A percentile compares a stretch with the other conserved stretches of the same genome.
Conservation (phyloP, 1,140 invertebrate species). For the Spodoptera frugiperda region DNA sequence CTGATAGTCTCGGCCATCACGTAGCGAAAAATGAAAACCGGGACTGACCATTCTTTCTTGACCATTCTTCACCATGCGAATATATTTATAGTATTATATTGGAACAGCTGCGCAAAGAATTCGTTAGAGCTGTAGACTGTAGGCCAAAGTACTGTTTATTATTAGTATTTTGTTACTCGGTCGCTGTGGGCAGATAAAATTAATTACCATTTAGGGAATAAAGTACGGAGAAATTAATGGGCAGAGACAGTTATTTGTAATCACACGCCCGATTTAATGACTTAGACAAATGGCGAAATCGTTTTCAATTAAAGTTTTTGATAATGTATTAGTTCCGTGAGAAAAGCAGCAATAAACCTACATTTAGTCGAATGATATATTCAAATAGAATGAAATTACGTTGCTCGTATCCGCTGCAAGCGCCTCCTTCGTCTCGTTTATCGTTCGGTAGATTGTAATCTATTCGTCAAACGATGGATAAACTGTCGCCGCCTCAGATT, state of each 20-base stretch:
- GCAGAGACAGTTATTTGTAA: constrained; percentile 59
- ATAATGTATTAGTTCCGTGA: constrained; percentile 85
- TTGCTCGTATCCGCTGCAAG: constrained; percentile 81
- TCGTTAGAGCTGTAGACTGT: constrained; percentile 58
- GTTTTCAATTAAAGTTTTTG: constrained; percentile 82
- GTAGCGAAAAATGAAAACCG: constrained; percentile 76
- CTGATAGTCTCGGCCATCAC: constrained; percentile 72
- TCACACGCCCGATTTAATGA: constrained; percentile 67
- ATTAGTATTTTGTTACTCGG: constrained; percentile 53
- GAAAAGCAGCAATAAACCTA: constrained; percentile 86
- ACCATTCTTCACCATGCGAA: constrained; percentile 75
- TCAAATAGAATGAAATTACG: constrained; percentile 84
- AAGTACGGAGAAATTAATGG: constrained; percentile 58
- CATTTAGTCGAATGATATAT: constrained; percentile 84
- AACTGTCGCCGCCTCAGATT: constrained; percentile 80
- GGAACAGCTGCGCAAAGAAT: constrained; percentile 65
- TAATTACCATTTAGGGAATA: constrained; percentile 59
- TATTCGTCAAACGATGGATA: constrained; percentile 82
- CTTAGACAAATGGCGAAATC: constrained; percentile 79
- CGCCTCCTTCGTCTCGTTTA: constrained; percentile 78
- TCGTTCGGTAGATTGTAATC: constrained; percentile 80
- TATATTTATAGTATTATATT: constrained; percentile 60
- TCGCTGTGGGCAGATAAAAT: constrained; percentile 1
- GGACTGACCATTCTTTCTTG: constrained; percentile 81
- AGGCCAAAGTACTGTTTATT: constrained; percentile 60